Conservation (phyloP, 2,888 invertebrate species). For the Carcina quercana region DNA sequence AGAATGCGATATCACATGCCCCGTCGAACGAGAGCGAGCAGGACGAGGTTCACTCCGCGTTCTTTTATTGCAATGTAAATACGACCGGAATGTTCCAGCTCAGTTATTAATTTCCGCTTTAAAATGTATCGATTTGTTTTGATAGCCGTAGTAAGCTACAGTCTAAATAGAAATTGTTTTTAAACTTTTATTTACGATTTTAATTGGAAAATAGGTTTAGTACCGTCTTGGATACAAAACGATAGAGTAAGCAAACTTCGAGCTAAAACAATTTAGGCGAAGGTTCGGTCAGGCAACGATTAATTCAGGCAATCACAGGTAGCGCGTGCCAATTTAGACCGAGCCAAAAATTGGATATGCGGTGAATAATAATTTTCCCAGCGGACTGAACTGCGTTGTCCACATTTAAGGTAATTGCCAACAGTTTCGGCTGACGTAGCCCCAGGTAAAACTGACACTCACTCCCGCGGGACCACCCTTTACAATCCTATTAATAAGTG, state of each 20-base stretch:
- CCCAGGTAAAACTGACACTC: conserved; percentile 58
- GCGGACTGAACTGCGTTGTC: conserved; percentile 62
- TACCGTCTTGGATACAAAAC: conserved; percentile 2
- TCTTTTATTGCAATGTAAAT: too few relatives aligned
- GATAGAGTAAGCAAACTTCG: conserved; percentile 9
- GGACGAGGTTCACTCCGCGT: too few relatives aligned
- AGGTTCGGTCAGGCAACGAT: conserved; percentile 28
- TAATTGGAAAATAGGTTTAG: conserved; percentile 2
- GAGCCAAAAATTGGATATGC: conserved; percentile 63
- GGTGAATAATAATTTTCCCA: conserved; percentile 69
- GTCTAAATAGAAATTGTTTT: too few relatives aligned
- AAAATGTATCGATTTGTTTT: conserved; percentile 14
- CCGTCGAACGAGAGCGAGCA: background rate
- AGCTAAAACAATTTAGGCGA: conserved; percentile 9
- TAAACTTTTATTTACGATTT: conserved; percentile 7
- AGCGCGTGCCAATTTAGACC: conserved; percentile 51
- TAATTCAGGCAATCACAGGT: conserved; percentile 51
- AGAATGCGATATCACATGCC: background rate
- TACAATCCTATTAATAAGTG: conserved; percentile 70
- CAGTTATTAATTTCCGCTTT: conserved; percentile 16
- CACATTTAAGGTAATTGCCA: conserved; percentile 73
- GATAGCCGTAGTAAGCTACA: conserved; percentile 5
- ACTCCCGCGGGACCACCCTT: conserved; percentile 57
- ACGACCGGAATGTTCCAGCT: too few relatives aligned
- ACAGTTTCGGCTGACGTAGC: conserved; percentile 68